Conservation (phyloP, 1,140 invertebrate genomes). For the Phocides pigmalion region DNA sequence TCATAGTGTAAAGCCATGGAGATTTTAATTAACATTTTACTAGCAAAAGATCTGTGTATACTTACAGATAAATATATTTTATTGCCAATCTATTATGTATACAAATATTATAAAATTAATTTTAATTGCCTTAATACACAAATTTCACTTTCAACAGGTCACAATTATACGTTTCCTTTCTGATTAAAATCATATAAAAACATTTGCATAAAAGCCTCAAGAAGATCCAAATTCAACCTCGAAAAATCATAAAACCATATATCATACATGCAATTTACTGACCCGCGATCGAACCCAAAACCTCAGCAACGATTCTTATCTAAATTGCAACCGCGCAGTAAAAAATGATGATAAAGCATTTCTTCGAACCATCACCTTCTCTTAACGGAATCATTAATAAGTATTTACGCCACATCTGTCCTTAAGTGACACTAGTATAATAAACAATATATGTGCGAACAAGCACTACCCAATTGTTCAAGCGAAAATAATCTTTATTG, state of each 20-base stretch:
- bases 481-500: conserved; percentile 16
- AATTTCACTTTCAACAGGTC: conserved; percentile 24
- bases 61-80: not conserved
- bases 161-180: conserved; percentile 18
- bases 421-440: conserved; percentile 43
- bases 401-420: conserved; percentile 48
- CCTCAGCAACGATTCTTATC: conserved; percentile 24
- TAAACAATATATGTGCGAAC: conserved; percentile 27
- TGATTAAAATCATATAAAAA: conserved; percentile 25
- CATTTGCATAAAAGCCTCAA: conserved; percentile 23
- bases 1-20: too few relatives aligned
- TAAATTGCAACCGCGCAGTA: conserved; percentile 32
- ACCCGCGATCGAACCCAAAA: conserved; percentile 17
- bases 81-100: not conserved
- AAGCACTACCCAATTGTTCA: not conserved
- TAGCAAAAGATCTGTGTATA: too few relatives aligned
- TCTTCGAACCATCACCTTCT: conserved; percentile 29
- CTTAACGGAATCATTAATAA: conserved; percentile 44
- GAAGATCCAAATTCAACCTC: conserved; percentile 7
- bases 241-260: conserved; percentile 30
- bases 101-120: not conserved
- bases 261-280: conserved; percentile 33
- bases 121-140: not conserved
- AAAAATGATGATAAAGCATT: conserved; percentile 28
- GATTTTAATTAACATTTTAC: too few relatives aligned